A percentile compares a stretch with the other conserved stretches of the same genome.
phyloP scores from a whole-genome alignment of 1,140 invertebrate genomes.

The Drosophila teissieri region DNA sequence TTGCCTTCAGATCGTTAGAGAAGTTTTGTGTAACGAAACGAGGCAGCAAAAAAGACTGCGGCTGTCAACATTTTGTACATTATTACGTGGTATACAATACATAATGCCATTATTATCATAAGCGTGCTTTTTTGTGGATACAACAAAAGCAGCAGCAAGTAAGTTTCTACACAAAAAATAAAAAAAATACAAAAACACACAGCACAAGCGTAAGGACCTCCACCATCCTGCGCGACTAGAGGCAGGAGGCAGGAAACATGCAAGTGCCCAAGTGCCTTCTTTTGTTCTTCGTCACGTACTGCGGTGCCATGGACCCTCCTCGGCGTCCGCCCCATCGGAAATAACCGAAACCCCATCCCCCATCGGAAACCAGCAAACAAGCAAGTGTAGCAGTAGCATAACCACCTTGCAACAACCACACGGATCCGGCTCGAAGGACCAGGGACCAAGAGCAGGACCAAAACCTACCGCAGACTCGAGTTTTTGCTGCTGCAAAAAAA shows the following conservation, averaged over 20 bases:
- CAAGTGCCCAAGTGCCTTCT: slow-evolving; percentile 84
- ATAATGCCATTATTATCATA: slow-evolving; percentile 81
- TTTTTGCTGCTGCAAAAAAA: slow-evolving; percentile 38
- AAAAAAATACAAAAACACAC: slow-evolving; percentile 18
- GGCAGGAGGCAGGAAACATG: slow-evolving; percentile 49
- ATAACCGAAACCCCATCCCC: slow-evolving; percentile 20
- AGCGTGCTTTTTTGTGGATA: slow-evolving; percentile 83
- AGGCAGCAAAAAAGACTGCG: slow-evolving; percentile 36
- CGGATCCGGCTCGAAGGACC: slow-evolving; percentile 12
- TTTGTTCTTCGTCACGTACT: slow-evolving; percentile 84
- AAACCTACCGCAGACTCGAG: slow-evolving; percentile 57
- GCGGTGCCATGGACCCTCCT: slow-evolving; percentile 59
- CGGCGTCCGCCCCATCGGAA: slow-evolving; percentile 32
- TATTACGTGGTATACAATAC: slow-evolving; percentile 48
- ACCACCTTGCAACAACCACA: slow-evolving; percentile 42
- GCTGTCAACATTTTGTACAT: slow-evolving; percentile 31
- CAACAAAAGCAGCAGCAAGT: slow-evolving; percentile 66
- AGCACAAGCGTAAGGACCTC: slow-evolving; percentile 26
- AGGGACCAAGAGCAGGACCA: slow-evolving; percentile 7
- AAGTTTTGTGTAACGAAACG: slow-evolving; percentile 62
- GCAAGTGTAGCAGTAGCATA: slow-evolving; percentile 17
- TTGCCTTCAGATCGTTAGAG: slow-evolving; percentile 59
- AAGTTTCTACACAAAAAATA: slow-evolving; percentile 10
- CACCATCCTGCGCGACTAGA: slow-evolving; percentile 4
- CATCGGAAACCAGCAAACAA: slow-evolving; percentile 22